These are phyloP conservation scores for Drosophila pectinifera DNA, from an alignment of 1,140 invertebrate species.

Conservation along the genomic window DNA sequence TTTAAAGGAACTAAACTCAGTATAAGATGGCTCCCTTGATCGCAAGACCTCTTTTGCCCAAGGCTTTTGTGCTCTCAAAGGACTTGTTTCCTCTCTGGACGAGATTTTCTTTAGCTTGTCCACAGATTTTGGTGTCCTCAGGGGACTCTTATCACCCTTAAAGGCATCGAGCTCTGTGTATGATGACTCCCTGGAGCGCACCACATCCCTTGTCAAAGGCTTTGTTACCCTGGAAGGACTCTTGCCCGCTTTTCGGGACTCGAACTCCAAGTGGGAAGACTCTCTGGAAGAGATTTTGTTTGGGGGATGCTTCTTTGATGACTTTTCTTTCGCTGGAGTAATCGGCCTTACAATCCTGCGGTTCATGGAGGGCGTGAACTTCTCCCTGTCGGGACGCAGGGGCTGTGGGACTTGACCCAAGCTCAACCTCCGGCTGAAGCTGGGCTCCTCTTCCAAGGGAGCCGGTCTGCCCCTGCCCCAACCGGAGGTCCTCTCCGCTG, in stretches of 20 bases:
- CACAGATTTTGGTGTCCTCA: not conserved
- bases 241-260: not conserved
- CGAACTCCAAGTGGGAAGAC: slow-evolving; percentile 20
- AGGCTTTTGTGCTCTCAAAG: not conserved
- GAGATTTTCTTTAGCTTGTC: slow-evolving; percentile 1
- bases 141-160: not conserved
- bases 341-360: slow-evolving; percentile 9
- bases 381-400: slow-evolving; percentile 23
- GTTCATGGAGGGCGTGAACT: slow-evolving; percentile 12
- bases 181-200: slow-evolving; percentile 14
- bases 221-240: not conserved
- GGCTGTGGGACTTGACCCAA: slow-evolving; percentile 17
- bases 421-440: slow-evolving; percentile 35
- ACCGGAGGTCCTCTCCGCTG: slow-evolving; percentile 36
- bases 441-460: slow-evolving; percentile 50
- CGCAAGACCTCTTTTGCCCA: not conserved
- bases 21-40: not conserved
- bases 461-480: slow-evolving; percentile 54
- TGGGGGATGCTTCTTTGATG: slow-evolving; percentile 3
- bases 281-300: slow-evolving; percentile 21
- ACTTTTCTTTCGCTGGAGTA: slow-evolving; percentile 7
- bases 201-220: not conserved
- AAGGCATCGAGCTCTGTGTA: slow-evolving; percentile 15
- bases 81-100: slow-evolving; percentile 9
- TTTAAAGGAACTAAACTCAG: not conserved